Base-by-base conservation (phyloP, 2,888 invertebrate species). In the Heterodera filipjevi region DNA sequence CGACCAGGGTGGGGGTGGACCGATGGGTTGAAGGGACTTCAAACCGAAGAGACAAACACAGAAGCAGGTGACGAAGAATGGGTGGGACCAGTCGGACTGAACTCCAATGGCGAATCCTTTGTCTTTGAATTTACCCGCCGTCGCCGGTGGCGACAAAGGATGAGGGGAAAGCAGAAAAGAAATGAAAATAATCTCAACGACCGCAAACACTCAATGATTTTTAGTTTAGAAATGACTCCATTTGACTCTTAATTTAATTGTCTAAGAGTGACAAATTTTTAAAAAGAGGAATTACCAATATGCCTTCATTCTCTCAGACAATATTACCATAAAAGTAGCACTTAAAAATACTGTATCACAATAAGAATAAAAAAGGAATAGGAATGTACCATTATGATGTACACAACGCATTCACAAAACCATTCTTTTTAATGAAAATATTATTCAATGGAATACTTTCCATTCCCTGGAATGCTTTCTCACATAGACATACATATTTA, bases 21-120 rank as follows among this genome's bases (percentile, higher is more conserved):
- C 10, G 53, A 53, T 27, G 5, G n/a, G 59, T 27, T 59, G 59
- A 59, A 19, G 22, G 22, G 59, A 59, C n/a, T 59, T 59, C 59
- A 59, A 59, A 59, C 59, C 59, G 59, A 59, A 49, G 59, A n/a
- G 59, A 59, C 59, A 59, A 59, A 59, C 59, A 59, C 27, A 27
- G 59, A n/a, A 49, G 19, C 12, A 49, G 49, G 49, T 14, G 49
- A 49, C 16, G 49, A 59, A 8, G n/a, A 59, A 59, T 59, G 59
- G n/a, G 27, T n/a, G 59, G 53, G 59, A 27, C 59, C 59, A 27
- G 59, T 27, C 6, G 59, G 59, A 27, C 10, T 19, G 59, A 27
- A 59, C 59, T 8, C 49, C 10, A 27, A 27, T 59, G n/a, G n/a
- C 59, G 8, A 27, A 53, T 53, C 59, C 59, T n/a, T 59, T 59